Base-by-base conservation (phyloP, 35 echinoderm and acorn worm genomes). In the Eucidaris tribuloides region DNA sequence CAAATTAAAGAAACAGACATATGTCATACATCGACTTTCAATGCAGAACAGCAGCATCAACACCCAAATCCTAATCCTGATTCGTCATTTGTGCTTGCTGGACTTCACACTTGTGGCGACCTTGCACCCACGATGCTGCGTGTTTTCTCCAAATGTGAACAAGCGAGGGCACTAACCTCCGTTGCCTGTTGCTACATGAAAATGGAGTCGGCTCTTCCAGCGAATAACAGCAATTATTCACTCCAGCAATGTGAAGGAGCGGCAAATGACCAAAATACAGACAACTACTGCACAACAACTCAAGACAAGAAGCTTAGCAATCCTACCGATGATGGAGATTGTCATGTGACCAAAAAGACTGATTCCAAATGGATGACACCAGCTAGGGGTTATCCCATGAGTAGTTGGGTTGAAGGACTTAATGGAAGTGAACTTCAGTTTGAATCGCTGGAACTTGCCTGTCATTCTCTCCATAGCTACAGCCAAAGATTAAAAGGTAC, bases 131-230 rank as follows among this genome's bases (percentile, higher is more conserved):
- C 93, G 23, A 96, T 96, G 60, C 57, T 96, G 28, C 56, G 93
- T 38, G 83, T 90, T 2, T 96, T 96, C 46, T 44, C 83, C 15
- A 80, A 83, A 42, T 96, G 93, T 62, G 63, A 27, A 5, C 54
- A 58, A 11, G 88, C 93, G 0, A n/a, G 61, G 20, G 93, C 89
- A n/a, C 24, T 96, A 23, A 84, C 88, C 2, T 83, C 80, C 0
- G 88, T 96, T 0, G 78, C 88, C 5, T 96, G 93, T 62, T 96
- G 93, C 71, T 96, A 96, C 34, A 90, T 90, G 87, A 96, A 83
- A 68, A 90, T 96, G 93, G 43, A 78, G 1, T 96, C 46, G 22
- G 42, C 72, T 11, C 58, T 71, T 22, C 60, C 76, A n/a, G n/a
- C n/a, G n/a, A n/a, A n/a, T n/a, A n/a, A n/a, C n/a, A n/a, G n/a